Evolutionary conservation across 37 sponge, comb jelly and placozoan genomes (phyloP), one percentile per base, ranked within the genome.

Genomic region (Agelas oroides): DNA sequence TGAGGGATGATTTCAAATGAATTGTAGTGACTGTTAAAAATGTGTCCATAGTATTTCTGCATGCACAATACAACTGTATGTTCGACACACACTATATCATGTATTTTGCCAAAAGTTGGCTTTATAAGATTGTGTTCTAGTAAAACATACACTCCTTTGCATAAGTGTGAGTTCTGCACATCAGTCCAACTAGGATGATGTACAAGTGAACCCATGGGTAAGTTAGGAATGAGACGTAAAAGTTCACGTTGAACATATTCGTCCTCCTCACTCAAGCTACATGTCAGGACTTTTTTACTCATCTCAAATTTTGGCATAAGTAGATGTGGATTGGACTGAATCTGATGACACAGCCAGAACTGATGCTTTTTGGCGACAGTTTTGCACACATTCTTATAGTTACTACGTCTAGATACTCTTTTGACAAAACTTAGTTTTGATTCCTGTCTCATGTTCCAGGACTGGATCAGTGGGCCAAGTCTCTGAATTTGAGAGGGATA

Each of bases 381-480:
- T 78, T 65, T 62, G 20, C 40, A 17, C 24, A 84, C 53, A 78
- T 78, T 86, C 35, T 86, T 86, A 52, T 62, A 86, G 37, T 86
- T 79, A 20, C 74, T 59, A 71, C 62, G 86, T 0, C 69, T n/a
- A 23, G 86, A 85, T 36, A 61, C 78, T 25, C 69, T 53, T 36
- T 85, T 79, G 19, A 79, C 63, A 38, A 78, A 86, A 56, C 78
- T 85, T 23, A 85, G 78, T 30, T 85, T 85, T 37, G 87, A 64
- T 78, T 86, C 80, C 37, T 86, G 87, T 52, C 80, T 21, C 74
- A 78, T 86, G 12, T 62, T 86, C 87, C 79, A 78, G 14, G 87
- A 59, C 18, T 68, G 69, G 38, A 86, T 70, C 19, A 86, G 56
- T 35, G 87, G 87, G 21, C 87, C 87, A 23, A 78, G 39, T 24